Evolutionary conservation across 2,797 vertebrate species (phyloP).

Genomic region (Oreochromis grahami): DNA sequence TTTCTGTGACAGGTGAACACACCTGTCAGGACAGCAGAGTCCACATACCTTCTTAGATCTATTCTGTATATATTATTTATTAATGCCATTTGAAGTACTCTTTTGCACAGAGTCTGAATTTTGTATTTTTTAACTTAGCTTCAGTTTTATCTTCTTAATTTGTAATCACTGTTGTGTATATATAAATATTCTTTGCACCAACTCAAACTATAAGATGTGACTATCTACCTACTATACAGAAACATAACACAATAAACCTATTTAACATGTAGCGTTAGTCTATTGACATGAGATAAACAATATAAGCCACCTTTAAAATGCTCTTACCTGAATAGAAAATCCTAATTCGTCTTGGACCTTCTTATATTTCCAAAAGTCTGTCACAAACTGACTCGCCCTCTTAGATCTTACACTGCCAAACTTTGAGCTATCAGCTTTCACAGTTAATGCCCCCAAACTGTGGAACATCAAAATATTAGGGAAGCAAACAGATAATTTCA

Average conservation of each 20-base stretch:
- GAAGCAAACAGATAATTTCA: background rate
- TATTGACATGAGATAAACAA: fast-evolving
- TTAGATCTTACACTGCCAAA: fast-evolving
- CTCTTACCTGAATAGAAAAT: fast-evolving
- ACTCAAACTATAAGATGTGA: background rate
- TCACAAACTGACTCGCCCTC: background rate
- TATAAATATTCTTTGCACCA: background rate
- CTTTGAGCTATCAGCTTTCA: background rate
- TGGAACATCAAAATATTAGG: background rate
- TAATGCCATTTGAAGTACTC: background rate
- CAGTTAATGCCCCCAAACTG: background rate
- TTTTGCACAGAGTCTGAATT: background rate
- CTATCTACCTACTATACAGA: background rate
- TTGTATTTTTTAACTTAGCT: fast-evolving
- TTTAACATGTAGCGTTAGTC: background rate
- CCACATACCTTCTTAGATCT: background rate
- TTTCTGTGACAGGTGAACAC: background rate
- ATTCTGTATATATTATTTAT: fast-evolving
- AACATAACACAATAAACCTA: background rate
- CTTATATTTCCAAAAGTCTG: background rate
- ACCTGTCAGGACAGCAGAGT: background rate
- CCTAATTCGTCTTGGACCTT: background rate
- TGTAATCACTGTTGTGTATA: background rate
- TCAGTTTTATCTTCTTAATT: background rate
- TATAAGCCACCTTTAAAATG: fast-evolving